Base-by-base conservation (phyloP, 2,888 invertebrate species). In the Smittia aterrima region DNA sequence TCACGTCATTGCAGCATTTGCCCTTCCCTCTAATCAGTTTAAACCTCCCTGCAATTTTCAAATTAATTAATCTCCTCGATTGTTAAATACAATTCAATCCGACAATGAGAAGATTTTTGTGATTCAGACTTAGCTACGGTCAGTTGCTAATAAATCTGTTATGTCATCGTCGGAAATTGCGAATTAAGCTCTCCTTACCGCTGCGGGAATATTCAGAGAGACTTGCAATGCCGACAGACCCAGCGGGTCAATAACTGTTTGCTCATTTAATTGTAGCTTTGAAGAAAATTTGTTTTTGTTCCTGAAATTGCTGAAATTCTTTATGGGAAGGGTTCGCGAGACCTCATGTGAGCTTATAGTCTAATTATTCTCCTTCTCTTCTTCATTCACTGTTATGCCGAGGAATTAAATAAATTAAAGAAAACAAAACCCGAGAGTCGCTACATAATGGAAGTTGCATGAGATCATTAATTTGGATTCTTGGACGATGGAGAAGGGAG, bases 381-480 rank as follows among this genome's bases (percentile, higher is more conserved):
- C 32, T 32, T 32, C 9, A 32, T 47, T 47, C 47, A 11, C 47
- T 47, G 47, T n/a, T 6, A 47, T 47, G 16, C 47, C 4, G 3
- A 47, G 11, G 47, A 32, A 47, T 47, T 47, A 47, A 47, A 47
- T 47, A 47, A 47, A 47, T 47, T 47, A 47, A 47, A 47, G 47
- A n/a, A 47, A 47, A 47, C 11, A 47, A 47, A 47, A 47, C 16
- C 4, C 11, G 11, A 47, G 16, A 47, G 16, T 47, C 47, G 47
- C 47, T 6, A 47, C 11, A 47, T 32, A 47, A 47, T 47, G 47
- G 16, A 16, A 47, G 16, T n/a, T 16, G 11, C 16, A 47, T 47
- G 47, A n/a, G 16, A 47, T 16, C 47, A 47, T 47, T 47, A 47
- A 47, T 47, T 47, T 47, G 2, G 47, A 6, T 11, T 47, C 2